These are phyloP conservation scores for Macrosoma leucophasiata DNA, from an alignment of 2,888 invertebrate genomes.

Conservation along the genomic window DNA sequence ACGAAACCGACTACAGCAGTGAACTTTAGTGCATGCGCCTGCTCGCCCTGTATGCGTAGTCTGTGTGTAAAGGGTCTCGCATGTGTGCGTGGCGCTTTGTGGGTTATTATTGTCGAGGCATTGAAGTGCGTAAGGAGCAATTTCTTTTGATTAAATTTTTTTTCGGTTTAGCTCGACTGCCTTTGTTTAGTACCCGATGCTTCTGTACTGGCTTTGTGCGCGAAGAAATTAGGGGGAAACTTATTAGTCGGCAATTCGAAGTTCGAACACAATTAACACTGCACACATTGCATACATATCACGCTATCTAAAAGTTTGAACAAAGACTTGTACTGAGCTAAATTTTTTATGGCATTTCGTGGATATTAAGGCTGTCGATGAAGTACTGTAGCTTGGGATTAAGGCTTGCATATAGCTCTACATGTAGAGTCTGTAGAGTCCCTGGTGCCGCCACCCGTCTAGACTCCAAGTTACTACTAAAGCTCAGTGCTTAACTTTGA, in stretches of 20 bases:
- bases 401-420: too few species aligned
- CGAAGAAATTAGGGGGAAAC: constrained; percentile 41
- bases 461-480: constrained; percentile 40
- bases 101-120: constrained; percentile 60
- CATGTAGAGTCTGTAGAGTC: constrained; percentile 33
- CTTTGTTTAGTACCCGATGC: constrained; percentile 44
- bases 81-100: constrained; percentile 48
- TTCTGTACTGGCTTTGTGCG: constrained; percentile 49
- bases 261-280: constrained; percentile 43
- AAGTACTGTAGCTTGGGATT: too few species aligned
- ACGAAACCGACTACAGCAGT: constrained; percentile 38
- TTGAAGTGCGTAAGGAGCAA: constrained; percentile 52
- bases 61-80: constrained; percentile 34
- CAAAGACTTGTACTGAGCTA: too few species aligned
- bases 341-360: too few species aligned
- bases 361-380: too few species aligned
- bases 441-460: too few species aligned
- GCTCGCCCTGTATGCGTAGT: constrained; percentile 35
- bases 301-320: too few species aligned
- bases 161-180: constrained; percentile 40
- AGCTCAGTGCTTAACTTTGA: constrained; percentile 29
- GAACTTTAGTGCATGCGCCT: constrained; percentile 49
- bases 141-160: constrained; percentile 54
- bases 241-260: constrained; percentile 44
- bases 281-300: too few species aligned